Base-by-base conservation (phyloP, 2,888 invertebrate genomes). In the Ligdia adustata region DNA sequence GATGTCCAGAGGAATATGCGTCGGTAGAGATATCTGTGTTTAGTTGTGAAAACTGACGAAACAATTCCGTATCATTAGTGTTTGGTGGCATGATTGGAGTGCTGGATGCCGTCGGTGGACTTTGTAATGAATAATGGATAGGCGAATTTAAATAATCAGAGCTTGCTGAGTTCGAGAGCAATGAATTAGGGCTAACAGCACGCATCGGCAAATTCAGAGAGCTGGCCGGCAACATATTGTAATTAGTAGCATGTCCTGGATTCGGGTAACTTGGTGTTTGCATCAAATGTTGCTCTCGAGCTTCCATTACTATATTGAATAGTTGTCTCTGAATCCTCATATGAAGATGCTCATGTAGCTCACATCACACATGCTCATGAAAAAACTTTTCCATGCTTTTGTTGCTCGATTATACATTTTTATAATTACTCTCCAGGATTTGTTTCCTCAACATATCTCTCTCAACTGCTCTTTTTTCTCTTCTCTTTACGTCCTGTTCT, bases 81-180 rank as follows among this genome's bases (percentile, higher is more conserved):
- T 40, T 43, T 26, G 34, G 49, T 44, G 49, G 43, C 43, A 38
- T 43, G 33, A 49, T 43, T 43, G 39, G 39, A 49, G 43, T 49
- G 39, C 43, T 49, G 31, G 49, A 49, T 43, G 38, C 43, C 33
- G 34, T 43, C 34, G 34, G 42, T 49, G 49, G 42, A 43, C 43
- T 43, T 43, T 49, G 49, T 39, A 39, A 43, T 43, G 49, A 49
- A 39, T 50, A 40, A 39, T 40, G 42, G 29, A 27, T 35, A 44
- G 39, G 40, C 31, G 44, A 39, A 39, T 39, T 28, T 29, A 18
- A 28, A 29, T 39, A 50, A 44, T 44, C 43, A 43, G 43, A 49
- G 49, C 43, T 43, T 49, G 49, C 34, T 29, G 49, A 49, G 42
- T 42, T 48, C 14, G 37, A 44, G 37, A 29, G 44, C 44, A 44